Conservation (phyloP, 2,888 invertebrate species). For the Drosophila parthenogenetica region DNA sequence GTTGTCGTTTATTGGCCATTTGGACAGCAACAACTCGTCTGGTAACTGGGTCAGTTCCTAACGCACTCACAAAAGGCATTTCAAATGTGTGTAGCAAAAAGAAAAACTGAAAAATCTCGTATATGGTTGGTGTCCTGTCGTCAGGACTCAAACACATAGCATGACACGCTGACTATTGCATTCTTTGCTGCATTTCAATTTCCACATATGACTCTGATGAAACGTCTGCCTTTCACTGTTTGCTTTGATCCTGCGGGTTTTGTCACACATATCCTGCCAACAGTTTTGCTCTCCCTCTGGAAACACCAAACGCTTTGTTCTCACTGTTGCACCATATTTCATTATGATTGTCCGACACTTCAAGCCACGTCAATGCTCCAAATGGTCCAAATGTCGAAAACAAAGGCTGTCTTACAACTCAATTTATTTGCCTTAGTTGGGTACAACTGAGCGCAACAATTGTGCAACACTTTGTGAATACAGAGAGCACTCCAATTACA, state of each 20-base stretch:
- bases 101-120: conserved; percentile 12
- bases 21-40: conserved; percentile 20
- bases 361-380: conserved; percentile 63
- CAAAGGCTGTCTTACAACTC: conserved; percentile 64
- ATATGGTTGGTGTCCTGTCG: no score
- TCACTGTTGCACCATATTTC: conserved; percentile 55
- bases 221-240: conserved; percentile 48
- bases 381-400: conserved; percentile 2
- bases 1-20: conserved; percentile 42
- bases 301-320: conserved; percentile 1
- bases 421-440: conserved; percentile 66
- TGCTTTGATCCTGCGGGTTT: conserved; percentile 57
- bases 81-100: conserved; percentile 31
- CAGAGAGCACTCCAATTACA: conserved; percentile 18
- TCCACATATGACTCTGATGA: conserved; percentile 57
- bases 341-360: conserved; percentile 72
- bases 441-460: conserved; percentile 33
- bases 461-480: conserved; percentile 52
- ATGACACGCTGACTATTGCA: conserved; percentile 54
- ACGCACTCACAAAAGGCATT: conserved; percentile 44
- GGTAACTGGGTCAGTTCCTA: conserved; percentile 63
- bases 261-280: conserved; percentile 46
- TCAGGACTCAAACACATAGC: conserved; percentile 17
- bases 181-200: conserved; percentile 65
- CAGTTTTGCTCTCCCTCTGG: neutral